Conservation (phyloP, 1,140 invertebrate genomes). For the Hormaphis cornu region DNA sequence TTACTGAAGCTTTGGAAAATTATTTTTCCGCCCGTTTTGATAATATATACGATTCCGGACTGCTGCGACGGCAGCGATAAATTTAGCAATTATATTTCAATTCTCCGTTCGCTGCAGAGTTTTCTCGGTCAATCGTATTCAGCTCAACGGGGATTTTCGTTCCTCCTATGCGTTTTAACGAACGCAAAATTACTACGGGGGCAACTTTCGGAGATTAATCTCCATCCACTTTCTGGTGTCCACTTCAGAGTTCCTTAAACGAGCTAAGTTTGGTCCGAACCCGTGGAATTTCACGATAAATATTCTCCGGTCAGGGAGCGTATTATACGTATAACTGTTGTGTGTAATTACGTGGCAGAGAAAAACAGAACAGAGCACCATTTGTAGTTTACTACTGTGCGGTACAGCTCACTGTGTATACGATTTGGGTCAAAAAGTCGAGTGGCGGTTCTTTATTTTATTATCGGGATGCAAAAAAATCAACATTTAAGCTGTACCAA, state of each 20-base stretch:
- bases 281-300: not conserved
- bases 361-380: not conserved
- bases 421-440: no score
- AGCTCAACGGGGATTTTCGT: not conserved
- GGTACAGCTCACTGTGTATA: no score
- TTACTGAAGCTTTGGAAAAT: no score
- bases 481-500: no score
- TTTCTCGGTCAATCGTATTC: not conserved
- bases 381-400: not conserved
- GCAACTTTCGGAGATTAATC: constrained; percentile 20
- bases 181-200: not conserved
- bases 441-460: no score
- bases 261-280: not conserved
- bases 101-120: not conserved
- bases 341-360: not conserved
- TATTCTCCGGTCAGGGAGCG: not conserved
- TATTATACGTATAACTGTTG: not conserved
- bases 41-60: no score
- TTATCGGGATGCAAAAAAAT: no score
- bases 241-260: not conserved
- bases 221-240: not conserved
- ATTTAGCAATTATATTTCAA: constrained; percentile 26
- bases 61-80: not conserved
- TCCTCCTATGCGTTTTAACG: no score
- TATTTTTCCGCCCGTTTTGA: no score